A percentile compares a stretch with the other conserved stretches of the same genome.
These are phyloP conservation scores for Oxyruncus cristatus DNA, from an alignment of 2,113 vertebrate species.

Conservation along the genomic window DNA sequence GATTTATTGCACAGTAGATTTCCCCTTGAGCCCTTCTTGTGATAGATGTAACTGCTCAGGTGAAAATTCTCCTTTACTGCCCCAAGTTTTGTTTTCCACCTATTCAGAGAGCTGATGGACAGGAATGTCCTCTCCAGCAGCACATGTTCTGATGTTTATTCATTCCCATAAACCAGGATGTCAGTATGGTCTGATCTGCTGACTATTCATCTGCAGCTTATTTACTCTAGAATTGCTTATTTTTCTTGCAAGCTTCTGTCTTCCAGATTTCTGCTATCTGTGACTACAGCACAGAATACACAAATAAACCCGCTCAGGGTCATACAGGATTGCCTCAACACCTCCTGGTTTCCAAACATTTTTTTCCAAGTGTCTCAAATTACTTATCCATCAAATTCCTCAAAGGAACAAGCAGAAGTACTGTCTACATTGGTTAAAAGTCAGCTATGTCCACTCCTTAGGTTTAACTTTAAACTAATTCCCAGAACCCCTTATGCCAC, in stretches of 20 bases:
- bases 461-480: neutral
- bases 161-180: neutral
- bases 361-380: neutral
- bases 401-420: neutral
- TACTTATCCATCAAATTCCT: neutral
- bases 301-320: neutral
- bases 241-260: slow-evolving; percentile 1
- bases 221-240: slow-evolving; percentile 19
- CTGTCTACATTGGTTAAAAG: neutral
- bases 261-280: neutral
- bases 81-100: neutral
- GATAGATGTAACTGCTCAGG: neutral
- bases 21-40: neutral
- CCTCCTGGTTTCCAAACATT: neutral
- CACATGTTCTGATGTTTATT: neutral
- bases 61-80: neutral
- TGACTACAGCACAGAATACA: neutral
- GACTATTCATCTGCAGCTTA: neutral
- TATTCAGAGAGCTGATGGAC: neutral
- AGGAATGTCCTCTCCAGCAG: neutral
- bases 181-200: neutral
- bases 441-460: neutral
- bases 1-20: no score
- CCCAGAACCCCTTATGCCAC: neutral
- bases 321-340: neutral